Base-by-base conservation (phyloP, 1,140 invertebrate genomes). In the Caenorhabditis inopinata region DNA sequence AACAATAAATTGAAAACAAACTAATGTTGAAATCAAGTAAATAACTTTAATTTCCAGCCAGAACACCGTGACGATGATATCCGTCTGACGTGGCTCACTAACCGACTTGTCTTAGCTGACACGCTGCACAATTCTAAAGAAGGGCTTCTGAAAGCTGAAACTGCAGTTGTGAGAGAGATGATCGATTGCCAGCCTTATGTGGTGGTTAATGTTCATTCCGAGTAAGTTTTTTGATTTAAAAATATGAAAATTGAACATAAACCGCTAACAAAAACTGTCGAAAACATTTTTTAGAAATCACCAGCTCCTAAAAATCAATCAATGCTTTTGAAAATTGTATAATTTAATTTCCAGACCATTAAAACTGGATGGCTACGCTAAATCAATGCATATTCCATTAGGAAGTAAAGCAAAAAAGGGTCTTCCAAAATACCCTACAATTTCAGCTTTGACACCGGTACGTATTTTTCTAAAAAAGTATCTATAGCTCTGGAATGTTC, bases 21-120 rank as follows among this genome's bases (percentile, higher is more conserved):
- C n/a, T n/a, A n/a, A n/a, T n/a, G n/a, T n/a, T n/a, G n/a, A n/a
- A n/a, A n/a, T n/a, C 11, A 48, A 48, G n/a, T n/a, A 48, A 48
- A 48, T n/a, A 48, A 48, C 21, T 42, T 42, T 42, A 7, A 42
- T 7, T 6, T 51, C 21, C 58, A 68, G 58, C 58, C 58, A 2
- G 58, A 68, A 12, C 58, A 68, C 32, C 58, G 58, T 32, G 58
- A 68, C 32, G 58, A 68, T 21, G 58, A 68, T 42, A 68, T 68
- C 25, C 58, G 58, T 9, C 32, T 68, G 2, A 68, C 58, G 16
- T 68, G 58, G 58, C 58, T 68, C 58, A 68, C 58, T 16, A 68
- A 68, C 11, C 58, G 58, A 9, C 16, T 68, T 11, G 58, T 68
- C 32, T 32, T 68, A 3, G 58, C 58, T 32, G 58, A 68, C n/a